Evolutionary conservation across 2,888 invertebrate genomes (phyloP).

Genomic region (Himalopsyche kuldschensis): DNA sequence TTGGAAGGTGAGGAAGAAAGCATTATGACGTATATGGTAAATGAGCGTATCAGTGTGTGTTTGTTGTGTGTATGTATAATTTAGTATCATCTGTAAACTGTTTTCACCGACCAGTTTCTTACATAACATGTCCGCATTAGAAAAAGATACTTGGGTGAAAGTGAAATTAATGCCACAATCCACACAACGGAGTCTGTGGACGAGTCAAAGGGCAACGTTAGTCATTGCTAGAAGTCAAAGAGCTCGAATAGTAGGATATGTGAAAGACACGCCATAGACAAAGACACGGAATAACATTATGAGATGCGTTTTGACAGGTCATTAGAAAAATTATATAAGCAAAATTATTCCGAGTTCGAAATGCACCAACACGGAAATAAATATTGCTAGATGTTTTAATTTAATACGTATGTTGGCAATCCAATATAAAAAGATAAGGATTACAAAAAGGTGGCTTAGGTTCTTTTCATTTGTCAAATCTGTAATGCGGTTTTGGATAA

Average conservation of each 20-base stretch:
- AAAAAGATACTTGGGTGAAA: slow-evolving; percentile 20
- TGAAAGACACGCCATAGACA: not conserved
- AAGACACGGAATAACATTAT: not conserved
- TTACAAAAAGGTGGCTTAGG: too few species aligned
- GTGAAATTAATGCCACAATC: slow-evolving; percentile 10
- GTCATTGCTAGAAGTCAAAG: not conserved
- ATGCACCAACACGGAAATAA: not conserved
- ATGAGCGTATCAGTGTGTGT: not conserved
- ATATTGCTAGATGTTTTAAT: not conserved
- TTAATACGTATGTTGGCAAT: too few species aligned
- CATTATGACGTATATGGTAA: not conserved
- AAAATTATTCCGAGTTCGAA: not conserved
- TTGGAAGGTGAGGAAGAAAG: slow-evolving; percentile 8
- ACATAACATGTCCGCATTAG: slow-evolving; percentile 21
- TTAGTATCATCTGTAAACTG: slow-evolving; percentile 20
- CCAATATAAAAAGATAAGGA: too few species aligned
- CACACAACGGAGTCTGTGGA: not conserved
- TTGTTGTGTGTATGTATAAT: not conserved
- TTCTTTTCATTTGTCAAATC: too few species aligned
- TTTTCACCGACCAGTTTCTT: slow-evolving; percentile 31
- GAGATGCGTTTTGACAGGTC: not conserved
- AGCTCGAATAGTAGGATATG: not conserved
- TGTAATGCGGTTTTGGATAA: too few species aligned
- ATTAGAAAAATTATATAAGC: not conserved
- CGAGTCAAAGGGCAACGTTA: not conserved